Evolutionary conservation across 2,113 vertebrate genomes (phyloP).

Genomic region (Cynoglossus semilaevis): DNA sequence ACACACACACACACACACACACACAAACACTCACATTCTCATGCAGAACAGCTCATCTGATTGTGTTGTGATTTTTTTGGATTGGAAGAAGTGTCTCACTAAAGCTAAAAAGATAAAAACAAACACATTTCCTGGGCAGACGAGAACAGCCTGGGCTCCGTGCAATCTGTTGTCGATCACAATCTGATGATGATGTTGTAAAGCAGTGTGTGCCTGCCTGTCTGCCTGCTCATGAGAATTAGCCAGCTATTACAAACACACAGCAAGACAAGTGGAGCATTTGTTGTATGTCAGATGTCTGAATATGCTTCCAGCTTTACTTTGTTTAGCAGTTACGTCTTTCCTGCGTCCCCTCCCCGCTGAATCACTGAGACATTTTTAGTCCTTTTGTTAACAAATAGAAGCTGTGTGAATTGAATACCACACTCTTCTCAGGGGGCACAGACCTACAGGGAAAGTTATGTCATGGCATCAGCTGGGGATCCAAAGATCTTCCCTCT

Average conservation of each 20-base stretch:
- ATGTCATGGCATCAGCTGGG: too few relatives aligned
- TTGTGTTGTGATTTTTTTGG: conserved; percentile 34
- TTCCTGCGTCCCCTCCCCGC: conserved; percentile 39
- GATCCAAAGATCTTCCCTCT: too few relatives aligned
- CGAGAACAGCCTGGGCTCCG: conserved; percentile 54
- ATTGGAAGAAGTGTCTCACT: conserved; percentile 56
- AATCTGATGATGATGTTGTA: conserved; percentile 79
- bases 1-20: too few relatives aligned
- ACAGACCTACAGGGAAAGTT: conserved; percentile 63
- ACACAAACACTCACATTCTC: too few relatives aligned
- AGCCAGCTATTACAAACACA: conserved; percentile 59
- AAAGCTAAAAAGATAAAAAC: conserved; percentile 65
- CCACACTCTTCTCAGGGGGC: conserved; percentile 46
- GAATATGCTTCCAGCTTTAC: conserved; percentile 55
- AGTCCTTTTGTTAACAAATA: conserved; percentile 51
- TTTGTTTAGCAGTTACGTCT: conserved; percentile 58
- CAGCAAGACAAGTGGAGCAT: conserved; percentile 39
- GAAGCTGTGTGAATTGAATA: conserved; percentile 61
- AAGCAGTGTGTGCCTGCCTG: conserved; percentile 49
- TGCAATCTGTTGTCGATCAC: conserved; percentile 75
- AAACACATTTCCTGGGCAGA: conserved; percentile 71
- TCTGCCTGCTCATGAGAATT: conserved; percentile 69
- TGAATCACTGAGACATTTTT: conserved; percentile 57
- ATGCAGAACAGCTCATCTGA: conserved; percentile 36
- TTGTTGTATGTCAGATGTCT: conserved; percentile 62